Base-by-base conservation (phyloP, 2,113 vertebrate species). In the Siniperca knerii region DNA sequence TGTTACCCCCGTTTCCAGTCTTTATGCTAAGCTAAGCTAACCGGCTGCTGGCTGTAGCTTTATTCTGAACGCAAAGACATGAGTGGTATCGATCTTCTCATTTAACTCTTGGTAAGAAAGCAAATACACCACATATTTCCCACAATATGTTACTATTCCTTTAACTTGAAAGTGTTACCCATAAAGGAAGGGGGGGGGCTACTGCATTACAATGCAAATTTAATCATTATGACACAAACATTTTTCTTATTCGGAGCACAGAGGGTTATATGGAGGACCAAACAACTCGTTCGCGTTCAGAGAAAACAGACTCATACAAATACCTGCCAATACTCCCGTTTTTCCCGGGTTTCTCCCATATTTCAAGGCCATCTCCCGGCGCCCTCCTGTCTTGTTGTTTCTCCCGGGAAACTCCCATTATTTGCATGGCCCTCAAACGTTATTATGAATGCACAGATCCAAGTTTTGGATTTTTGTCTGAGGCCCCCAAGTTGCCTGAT, bases 271-370 rank as follows among this genome's bases (percentile, higher is more conserved):
- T 25, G 8, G 74, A 62, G 25, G 42, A 61, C 35, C 42, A 23
- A 64, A 60, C 68, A 64, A 74, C 54, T 88, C 16, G 25, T 25
- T 25, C 25, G 25, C 25, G 0, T 20, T 4, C n/a, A 72, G 18
- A 82, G 79, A 81, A 85, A 87, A 87, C 84, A 73, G 29, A 75
- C 84, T 85, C 79, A 89, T 92, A 37, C 35, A 29, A 1, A 29
- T 29, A 29, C 29, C 29, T 29, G 29, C 29, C 29, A 29, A 29
- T 2, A 29, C 29, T 29, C 29, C 29, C 29, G 29, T 29, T 29
- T 29, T 29, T 29, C 29, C 29, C 29, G 29, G 29, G 29, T 29
- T 29, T 29, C 29, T 29, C 29, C 29, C 29, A 29, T 29, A 29
- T 29, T 29, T 29, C 29, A 29, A 29, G 29, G 29, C 29, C 29